Base-by-base conservation (phyloP, 64 coral and sea anemone species). In the Montipora foliosa region DNA sequence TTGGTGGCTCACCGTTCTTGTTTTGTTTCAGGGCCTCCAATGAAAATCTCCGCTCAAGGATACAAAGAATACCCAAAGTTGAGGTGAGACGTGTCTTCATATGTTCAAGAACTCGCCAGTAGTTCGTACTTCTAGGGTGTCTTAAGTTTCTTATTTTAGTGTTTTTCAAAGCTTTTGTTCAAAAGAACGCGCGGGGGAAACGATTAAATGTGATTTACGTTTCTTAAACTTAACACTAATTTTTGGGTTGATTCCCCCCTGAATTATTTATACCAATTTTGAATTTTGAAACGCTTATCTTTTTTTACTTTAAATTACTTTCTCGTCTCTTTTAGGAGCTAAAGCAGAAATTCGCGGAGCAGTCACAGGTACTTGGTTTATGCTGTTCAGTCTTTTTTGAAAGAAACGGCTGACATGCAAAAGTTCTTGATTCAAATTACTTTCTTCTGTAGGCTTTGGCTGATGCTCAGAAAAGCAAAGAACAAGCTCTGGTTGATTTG, bases 341-440 rank as follows among this genome's bases (percentile, higher is more conserved):
- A 2, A 93, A 93, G 13, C 91, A 93, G 29, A 93, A 93, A 61
- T 93, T 93, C 79, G 82, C 37, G 15, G 91, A 93, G 70, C 91
- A 93, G 55, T 75, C 79, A 1, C 91, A 93, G 83, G 91, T 93
- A 80, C 14, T 16, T 57, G 9, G 19, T 70, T 70, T 7, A 2
- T 12, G 1, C 49, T 49, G 0, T 16, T 19, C 20, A 5, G 1
- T 21, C 2, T 70, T 71, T 64, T 3, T 25, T 13, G 49, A 19
- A 8, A 62, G 6, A 45, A 8, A n/a, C 46, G 17, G 2, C 5
- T 11, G 5, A 8, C 8, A 71, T 21, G 7, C 15, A 83, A 44
- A 50, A 5, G 5, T 81, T 48, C 52, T 21, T 61, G 16, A 53
- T 45, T 13, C 9, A 66, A 6, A n/a, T 58, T 66, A 15, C 49